Evolutionary conservation across 37 sponge, comb jelly and placozoan genomes (phyloP).

Genomic region (Ianthella basta): DNA sequence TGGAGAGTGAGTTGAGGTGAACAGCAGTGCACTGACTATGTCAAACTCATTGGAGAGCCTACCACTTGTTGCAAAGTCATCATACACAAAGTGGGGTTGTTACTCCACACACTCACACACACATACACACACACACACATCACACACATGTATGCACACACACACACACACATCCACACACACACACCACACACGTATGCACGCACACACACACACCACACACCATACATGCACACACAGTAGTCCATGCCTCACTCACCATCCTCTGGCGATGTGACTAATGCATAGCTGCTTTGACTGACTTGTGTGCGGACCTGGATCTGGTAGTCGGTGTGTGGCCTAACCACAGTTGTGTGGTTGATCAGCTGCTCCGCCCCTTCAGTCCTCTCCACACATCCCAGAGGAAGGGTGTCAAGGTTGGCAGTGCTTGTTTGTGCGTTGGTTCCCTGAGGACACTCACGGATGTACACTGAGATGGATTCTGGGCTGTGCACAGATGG

Average conservation of each 20-base stretch:
- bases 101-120: too few relatives aligned
- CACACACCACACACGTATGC: too few relatives aligned
- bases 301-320: slow-evolving; percentile 13
- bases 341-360: too few relatives aligned
- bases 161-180: background rate
- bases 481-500: background rate
- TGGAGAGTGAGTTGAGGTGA: too few relatives aligned
- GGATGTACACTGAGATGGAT: slow-evolving; percentile 5
- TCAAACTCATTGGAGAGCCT: too few relatives aligned
- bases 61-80: too few relatives aligned
- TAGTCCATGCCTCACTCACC: background rate
- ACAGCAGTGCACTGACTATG: too few relatives aligned
- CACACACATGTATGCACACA: background rate
- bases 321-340: slow-evolving; percentile 16
- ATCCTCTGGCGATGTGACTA: slow-evolving; percentile 25
- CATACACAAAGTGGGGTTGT: too few relatives aligned
- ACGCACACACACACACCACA: background rate
- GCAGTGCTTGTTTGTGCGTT: background rate
- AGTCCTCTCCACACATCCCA: background rate
- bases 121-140: background rate
- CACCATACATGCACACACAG: background rate
- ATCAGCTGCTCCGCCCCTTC: background rate
- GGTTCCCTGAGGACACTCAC: slow-evolving; percentile 23
- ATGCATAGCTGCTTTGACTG: background rate
- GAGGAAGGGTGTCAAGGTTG: too few relatives aligned